Evolutionary conservation across 1,140 invertebrate genomes (phyloP), one percentile per base, ranked within the genome.

Genomic region (Neelides sp.): DNA sequence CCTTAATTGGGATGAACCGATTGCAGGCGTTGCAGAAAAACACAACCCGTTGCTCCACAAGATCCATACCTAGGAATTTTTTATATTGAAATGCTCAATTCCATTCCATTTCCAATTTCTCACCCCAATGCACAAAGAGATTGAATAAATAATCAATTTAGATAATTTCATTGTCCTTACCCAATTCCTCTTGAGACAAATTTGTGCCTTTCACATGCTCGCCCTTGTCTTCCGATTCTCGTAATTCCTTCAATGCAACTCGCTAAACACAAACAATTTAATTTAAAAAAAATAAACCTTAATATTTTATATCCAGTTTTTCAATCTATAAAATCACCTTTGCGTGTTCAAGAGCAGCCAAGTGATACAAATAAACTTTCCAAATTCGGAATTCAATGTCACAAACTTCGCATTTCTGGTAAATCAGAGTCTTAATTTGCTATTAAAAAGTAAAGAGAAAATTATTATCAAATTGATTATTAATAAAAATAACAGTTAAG

Each of bases 311-410:
- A 19, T 15, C 19, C 12, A 48, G 8, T 48, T 8, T 48, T 4
- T 17, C 4, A 36, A 20, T 7, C 19, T 36, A 23, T 41, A 35
- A 49, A 26, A 26, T 22, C 12, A 53, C 55, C 49, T 60, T 60
- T 10, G 52, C 54, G 30, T 60, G 58, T 40, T 60, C 58, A 30
- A 60, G 34, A 19, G 58, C 54, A 13, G 54, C 54, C 49, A 54
- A 46, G 23, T 60, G 58, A 28, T 56, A 57, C 2, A 60, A 23
- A 23, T 60, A 56, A 17, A 57, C 58, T 48, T 57, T 57, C 58
- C 58, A 60, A 42, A 60, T 51, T n/a, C 55, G 39, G 40, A 60
- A 60, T 28, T 60, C 54, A 37, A 60, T 54, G 22, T 57, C 50
- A 28, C 58, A 60, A 0, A 57, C 42, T 8, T 60, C 58, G 37